Evolutionary conservation across 2,888 invertebrate species (phyloP), one percentile per base, ranked within the genome.

Genomic region (Philereme vetulata): DNA sequence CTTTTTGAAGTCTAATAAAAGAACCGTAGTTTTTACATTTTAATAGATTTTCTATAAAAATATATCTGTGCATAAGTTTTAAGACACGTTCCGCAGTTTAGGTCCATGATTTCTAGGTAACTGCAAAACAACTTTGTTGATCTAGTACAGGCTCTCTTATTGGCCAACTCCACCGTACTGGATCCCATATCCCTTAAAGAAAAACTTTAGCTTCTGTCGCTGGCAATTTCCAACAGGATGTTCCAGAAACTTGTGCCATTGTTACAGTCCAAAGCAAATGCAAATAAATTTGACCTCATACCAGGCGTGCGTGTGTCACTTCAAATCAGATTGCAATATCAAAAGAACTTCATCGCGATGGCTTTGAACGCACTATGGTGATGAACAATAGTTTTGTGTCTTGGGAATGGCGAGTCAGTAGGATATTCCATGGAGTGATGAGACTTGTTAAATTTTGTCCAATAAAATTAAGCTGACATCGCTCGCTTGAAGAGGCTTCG

Each of bases 261-360:
- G 46, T 36, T 52, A 38, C 35, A n/a, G n/a, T n/a, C n/a, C n/a
- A 45, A 34, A 52, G 32, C 45, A 7, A 35, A 53, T 46, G 46
- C 38, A 53, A 53, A 53, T 53, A 46, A 46, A 32, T 52, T 21
- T 53, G 46, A 21, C 35, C 44, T 45, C 42, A 51, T 51, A 51
- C n/a, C 33, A 46, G 47, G 4, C 36, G 7, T 43, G 4, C 11
- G 36, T 36, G 48, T 38, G 10, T 38, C 38, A 38, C 11, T 49
- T 50, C 9, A 36, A 40, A 50, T 33, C 49, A 50, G 40, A n/a
- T 50, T 40, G 9, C 40, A 32, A 9, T n/a, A 8, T 33, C 9
- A 40, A 50, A 40, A n/a, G 40, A 50, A 5, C 50, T 40, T 32
- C 32, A 21, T 0, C 33, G 11, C 32, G 7, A 4, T 50, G 6